phyloP scores from a whole-genome alignment of 2,888 invertebrate genomes.

The Sphecodes monilicornis region DNA sequence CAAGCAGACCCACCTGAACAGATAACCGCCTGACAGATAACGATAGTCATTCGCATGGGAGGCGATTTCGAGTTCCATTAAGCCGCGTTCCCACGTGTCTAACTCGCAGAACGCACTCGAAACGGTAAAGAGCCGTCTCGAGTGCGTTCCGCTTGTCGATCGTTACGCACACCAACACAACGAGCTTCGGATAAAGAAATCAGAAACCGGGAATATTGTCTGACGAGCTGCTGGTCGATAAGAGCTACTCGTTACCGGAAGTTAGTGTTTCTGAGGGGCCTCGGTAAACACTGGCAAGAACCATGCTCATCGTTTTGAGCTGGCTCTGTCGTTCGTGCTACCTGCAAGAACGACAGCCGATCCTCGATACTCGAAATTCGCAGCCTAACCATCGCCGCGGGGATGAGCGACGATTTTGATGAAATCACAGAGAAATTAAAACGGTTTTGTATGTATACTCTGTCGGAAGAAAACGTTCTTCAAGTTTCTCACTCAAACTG shows the following conservation, averaged over 20 bases:
- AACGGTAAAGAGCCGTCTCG: not conserved
- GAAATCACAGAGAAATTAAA: not conserved
- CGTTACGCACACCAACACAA: not conserved
- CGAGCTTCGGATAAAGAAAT: not conserved
- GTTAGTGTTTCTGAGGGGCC: slow-evolving; percentile 24
- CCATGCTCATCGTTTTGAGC: slow-evolving; percentile 46
- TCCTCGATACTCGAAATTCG: not conserved
- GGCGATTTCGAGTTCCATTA: slow-evolving; percentile 3
- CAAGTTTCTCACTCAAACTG: no score
- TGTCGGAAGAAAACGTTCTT: no score
- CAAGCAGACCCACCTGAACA: not conserved
- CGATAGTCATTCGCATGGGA: not conserved
- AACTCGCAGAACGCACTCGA: slow-evolving; percentile 8
- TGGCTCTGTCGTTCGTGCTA: not conserved
- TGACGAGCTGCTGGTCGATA: slow-evolving; percentile 26
- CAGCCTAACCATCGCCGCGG: not conserved
- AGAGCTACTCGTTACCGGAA: slow-evolving; percentile 38
- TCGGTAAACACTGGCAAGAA: slow-evolving; percentile 32
- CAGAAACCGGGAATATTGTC: slow-evolving; percentile 1
- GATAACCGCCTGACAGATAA: not conserved
- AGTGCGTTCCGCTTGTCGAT: not conserved
- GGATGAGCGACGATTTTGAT: not conserved
- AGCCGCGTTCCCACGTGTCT: not conserved
- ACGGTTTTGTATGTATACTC: not conserved
- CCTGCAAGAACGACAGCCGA: not conserved